These are phyloP conservation scores for Anguilla anguilla DNA, from an alignment of 2,797 vertebrate genomes.

Conservation along the genomic window DNA sequence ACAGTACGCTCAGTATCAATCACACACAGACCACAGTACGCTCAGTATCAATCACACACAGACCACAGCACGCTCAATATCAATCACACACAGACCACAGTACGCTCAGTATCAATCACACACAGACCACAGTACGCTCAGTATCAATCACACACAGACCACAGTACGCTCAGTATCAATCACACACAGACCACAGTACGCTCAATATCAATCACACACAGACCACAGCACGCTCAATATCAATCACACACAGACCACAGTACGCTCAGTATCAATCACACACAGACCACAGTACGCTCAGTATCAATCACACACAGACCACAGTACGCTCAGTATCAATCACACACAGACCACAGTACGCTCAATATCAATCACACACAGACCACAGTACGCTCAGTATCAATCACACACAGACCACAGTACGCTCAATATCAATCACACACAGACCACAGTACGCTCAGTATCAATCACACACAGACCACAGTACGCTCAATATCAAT, in stretches of 20 bases:
- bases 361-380: constrained; percentile 29
- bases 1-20: constrained; percentile 40
- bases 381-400: constrained; percentile 20
- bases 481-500: constrained; percentile 29
- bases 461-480: constrained; percentile 41
- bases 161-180: constrained; percentile 29
- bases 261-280: constrained; percentile 41
- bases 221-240: constrained; percentile 25
- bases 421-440: constrained; percentile 31
- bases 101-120: constrained; percentile 32
- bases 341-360: constrained; percentile 25
- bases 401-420: constrained; percentile 35
- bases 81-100: constrained; percentile 38
- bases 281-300: constrained; percentile 18
- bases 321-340: constrained; percentile 35
- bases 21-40: constrained; percentile 24
- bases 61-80: constrained; percentile 26
- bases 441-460: not conserved
- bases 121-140: not conserved
- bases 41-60: constrained; percentile 30
- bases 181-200: not conserved
- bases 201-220: constrained; percentile 40
- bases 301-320: constrained; percentile 13
- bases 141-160: constrained; percentile 43
- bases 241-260: constrained; percentile 3